Evolutionary conservation across 2,113 vertebrate genomes (phyloP).

Genomic region (Tachycineta bicolor): DNA sequence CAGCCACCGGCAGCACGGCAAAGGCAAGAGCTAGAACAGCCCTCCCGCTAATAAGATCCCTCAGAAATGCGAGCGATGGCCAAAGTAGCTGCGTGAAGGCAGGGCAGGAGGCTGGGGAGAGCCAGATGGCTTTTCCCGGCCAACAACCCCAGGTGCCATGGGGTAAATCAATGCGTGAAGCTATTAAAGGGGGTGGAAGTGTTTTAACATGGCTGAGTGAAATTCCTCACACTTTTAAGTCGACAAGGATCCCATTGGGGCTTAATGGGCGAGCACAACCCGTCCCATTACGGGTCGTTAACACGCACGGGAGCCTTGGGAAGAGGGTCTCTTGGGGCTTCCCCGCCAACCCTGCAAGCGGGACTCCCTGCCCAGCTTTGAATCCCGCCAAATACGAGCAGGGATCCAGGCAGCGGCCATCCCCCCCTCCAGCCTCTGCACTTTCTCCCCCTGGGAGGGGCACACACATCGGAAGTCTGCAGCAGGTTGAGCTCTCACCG

Average conservation of each 20-base stretch:
- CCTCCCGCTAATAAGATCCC: neutral
- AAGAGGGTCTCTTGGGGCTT: neutral
- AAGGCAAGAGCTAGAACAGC: neutral
- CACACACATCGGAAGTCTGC: neutral
- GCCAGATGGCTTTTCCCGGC: neutral
- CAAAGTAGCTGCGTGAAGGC: neutral
- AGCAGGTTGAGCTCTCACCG: neutral
- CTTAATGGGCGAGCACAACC: conserved; percentile 45
- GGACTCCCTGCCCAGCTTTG: neutral
- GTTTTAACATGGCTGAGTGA: conserved; percentile 29
- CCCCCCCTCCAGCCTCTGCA: neutral
- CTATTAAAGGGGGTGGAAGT: conserved; percentile 47
- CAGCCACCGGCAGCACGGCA: neutral
- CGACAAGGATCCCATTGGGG: conserved; percentile 10
- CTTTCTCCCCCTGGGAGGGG: neutral
- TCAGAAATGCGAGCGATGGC: neutral
- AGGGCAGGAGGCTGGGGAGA: neutral
- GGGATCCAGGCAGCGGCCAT: neutral
- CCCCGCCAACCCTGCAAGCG: neutral
- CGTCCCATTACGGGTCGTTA: conserved; percentile 37
- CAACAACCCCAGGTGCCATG: neutral
- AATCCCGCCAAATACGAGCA: neutral
- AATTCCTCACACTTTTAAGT: conserved; percentile 60
- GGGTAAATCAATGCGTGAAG: conserved; percentile 18
- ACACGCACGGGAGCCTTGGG: conserved; percentile 8